Base-by-base conservation (phyloP, 2,888 invertebrate genomes). In the Orgyia antiqua region DNA sequence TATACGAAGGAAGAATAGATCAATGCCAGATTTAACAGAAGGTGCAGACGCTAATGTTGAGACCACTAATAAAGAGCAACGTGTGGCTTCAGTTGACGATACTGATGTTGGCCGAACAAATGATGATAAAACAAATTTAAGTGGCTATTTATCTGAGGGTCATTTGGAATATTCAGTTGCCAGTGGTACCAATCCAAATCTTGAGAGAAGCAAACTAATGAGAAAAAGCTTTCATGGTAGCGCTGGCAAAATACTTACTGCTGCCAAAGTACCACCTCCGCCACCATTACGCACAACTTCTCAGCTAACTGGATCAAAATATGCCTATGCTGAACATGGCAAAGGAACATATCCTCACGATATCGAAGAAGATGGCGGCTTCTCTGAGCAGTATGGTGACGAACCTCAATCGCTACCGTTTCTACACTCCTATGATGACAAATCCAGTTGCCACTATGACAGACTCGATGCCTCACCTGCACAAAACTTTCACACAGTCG, bases 11-110 rank as follows among this genome's bases (percentile, higher is more conserved):
- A 96, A 96, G 68, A 96, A 96, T 64, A 88, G 96, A 45, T 95
- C 95, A 32, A 94, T 96, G 94, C 96, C 96, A 1, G 96, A 96
- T 79, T 82, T 96, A 27, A 92, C 96, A 0, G 96, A 96, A 68
- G 93, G 92, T 1, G 92, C 91, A 27, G 88, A 88, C 45, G 89
- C 79, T 6, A 88, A 86, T 28, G 68, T 55, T 24, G 75, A 84
- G 27, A 58, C 78, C 6, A 58, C 67, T 42, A 74, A 51, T 32
- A 79, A 71, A 51, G 87, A 69, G 33, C 84, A 72, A 60, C 87
- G 71, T 10, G 77, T 69, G 26, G 79, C 79, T 10, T 89, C 91
- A 0, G 89, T 92, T n/a, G 94, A 94, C 63, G 94, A 95, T 59
- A 93, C 92, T 26, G 90, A 87, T 29, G 89, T 94, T 0, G 93